Evolutionary conservation across 2,888 invertebrate genomes (phyloP), one percentile per base, ranked within the genome.

Genomic region (Epinotia ramella): DNA sequence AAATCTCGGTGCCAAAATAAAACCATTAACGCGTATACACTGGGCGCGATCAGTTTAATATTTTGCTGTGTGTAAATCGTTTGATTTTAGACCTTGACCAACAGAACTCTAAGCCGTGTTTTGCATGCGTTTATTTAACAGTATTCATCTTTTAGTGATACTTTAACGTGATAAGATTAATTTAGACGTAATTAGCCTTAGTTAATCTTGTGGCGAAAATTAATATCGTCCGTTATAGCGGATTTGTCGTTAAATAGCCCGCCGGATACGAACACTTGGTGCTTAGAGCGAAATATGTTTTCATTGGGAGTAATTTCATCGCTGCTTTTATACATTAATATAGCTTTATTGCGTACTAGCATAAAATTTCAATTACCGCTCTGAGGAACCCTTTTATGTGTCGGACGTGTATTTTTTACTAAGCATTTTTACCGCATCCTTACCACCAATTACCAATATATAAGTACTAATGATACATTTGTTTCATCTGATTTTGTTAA

Each of bases 201-300:
- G 64, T 73, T 68, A 76, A 76, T 71, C 75, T 67, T 66, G 59
- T 60, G 60, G 53, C 44, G 28, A 71, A 71, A 71, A 76, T 76
- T 66, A 71, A 76, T 67, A 71, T 66, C 59, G 59, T 59, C 64
- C 65, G 24, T 70, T 75, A 60, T 49, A 64, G 74, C 66, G 49
- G 71, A 59, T 65, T 63, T 68, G 59, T 60, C 66, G 63, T 71
- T 73, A 46, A 67, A 65, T 57, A 73, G 46, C 69, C 40, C 18
- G 46, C n/a, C 13, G n/a, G 24, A 33, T 57, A 46, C 28, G 13
- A 20, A 57, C 60, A 68, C 66, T 68, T 64, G 59, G 53, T 28
- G n/a, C 60, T 60, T 76, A 67, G 67, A 40, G 12, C 44, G 11
- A 70, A 44, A 65, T 74, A 70, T 71, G 71, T 68, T 68, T 71